A percentile compares a stretch with the other conserved stretches of the same genome.
phyloP scores from a whole-genome alignment of 2,888 invertebrate species.

The Diogma glabrata region DNA sequence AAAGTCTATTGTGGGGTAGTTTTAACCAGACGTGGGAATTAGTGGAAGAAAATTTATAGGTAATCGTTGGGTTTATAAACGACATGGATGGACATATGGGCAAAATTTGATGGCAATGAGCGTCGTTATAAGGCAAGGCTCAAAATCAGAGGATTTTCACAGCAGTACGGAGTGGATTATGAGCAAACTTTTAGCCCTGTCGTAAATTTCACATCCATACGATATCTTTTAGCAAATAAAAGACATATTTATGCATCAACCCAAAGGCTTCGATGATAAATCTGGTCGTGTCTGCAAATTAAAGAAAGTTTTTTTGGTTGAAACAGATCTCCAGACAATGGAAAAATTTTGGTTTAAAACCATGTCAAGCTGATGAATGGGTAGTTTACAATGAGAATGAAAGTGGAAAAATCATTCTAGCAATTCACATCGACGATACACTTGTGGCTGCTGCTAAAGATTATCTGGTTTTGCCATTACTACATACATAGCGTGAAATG shows the following conservation, averaged over 20 bases:
- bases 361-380: constrained; percentile 23
- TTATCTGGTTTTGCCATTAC: neutral
- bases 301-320: constrained; percentile 15
- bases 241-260: constrained; percentile 17
- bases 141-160: constrained; percentile 18
- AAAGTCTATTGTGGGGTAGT: neutral
- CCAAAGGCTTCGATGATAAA: constrained; percentile 11
- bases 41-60: neutral
- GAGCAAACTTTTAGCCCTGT: constrained; percentile 20
- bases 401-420: neutral
- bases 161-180: constrained; percentile 20
- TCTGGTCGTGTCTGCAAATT: constrained; percentile 14
- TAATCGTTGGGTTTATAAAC: constrained; percentile 13
- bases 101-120: constrained; percentile 6
- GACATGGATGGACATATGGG: constrained; percentile 5
- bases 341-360: constrained; percentile 19
- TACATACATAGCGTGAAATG: neutral
- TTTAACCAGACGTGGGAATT: constrained; percentile 1
- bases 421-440: constrained; percentile 12
- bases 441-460: constrained; percentile 8
- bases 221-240: constrained; percentile 13
- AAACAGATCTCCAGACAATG: constrained; percentile 18
- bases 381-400: neutral
- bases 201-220: constrained; percentile 11
- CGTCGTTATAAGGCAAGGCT: constrained; percentile 17